phyloP scores from a whole-genome alignment of 1,140 invertebrate genomes.

The Caenorhabditis briggsae region DNA sequence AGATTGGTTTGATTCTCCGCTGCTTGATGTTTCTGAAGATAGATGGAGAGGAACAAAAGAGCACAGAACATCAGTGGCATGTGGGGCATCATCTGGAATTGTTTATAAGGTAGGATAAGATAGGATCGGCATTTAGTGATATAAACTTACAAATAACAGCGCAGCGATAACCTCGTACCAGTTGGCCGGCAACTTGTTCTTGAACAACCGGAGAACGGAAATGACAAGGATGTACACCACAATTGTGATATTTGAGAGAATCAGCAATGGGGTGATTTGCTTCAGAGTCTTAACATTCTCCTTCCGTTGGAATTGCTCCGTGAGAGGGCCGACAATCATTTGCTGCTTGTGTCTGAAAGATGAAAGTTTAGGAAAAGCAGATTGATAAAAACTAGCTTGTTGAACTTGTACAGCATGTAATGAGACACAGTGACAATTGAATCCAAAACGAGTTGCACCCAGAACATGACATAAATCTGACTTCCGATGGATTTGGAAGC shows the following conservation, averaged over 20 bases:
- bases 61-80: slow-evolving; percentile 27
- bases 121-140: background rate
- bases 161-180: slow-evolving; percentile 18
- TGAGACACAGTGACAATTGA: background rate
- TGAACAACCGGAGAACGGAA: background rate
- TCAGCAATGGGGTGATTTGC: slow-evolving; percentile 16
- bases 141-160: background rate
- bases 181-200: background rate
- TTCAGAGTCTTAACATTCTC: slow-evolving; percentile 17
- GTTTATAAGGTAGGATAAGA: background rate
- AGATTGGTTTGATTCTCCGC: background rate
- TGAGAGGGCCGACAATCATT: background rate
- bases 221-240: slow-evolving; percentile 2
- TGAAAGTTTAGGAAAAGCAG: background rate
- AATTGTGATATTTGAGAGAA: slow-evolving; percentile 1
- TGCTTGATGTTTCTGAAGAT: background rate
- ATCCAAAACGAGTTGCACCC: background rate
- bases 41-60: background rate
- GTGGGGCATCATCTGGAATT: slow-evolving; percentile 26
- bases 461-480: slow-evolving; percentile 16
- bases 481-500: slow-evolving; percentile 7
- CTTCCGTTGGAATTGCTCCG: slow-evolving; percentile 3
- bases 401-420: background rate
- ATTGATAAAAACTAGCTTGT: background rate
- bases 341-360: background rate